Percentiles rank a stretch among this genome's conserved stretches.
Evolutionary conservation across 1,140 invertebrate species (phyloP).

Genomic region (Vollenhovia emeryi): DNA sequence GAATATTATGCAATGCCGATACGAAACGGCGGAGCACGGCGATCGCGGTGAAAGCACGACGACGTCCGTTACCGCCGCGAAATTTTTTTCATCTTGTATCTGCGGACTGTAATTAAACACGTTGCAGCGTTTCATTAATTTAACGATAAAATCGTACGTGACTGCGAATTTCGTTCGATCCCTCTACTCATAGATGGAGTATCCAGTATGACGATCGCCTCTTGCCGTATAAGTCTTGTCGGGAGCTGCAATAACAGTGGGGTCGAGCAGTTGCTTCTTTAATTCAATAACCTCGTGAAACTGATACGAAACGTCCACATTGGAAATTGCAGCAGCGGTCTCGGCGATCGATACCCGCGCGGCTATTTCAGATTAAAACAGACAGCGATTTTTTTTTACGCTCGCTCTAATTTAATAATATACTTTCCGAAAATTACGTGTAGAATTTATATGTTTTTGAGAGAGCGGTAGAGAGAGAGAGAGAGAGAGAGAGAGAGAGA

Average conservation of each 20-base stretch:
- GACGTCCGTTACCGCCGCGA: background rate
- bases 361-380: conserved; percentile 40
- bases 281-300: conserved; percentile 62
- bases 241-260: conserved; percentile 47
- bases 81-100: background rate
- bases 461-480: background rate
- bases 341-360: conserved; percentile 45
- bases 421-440: background rate
- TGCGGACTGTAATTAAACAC: background rate
- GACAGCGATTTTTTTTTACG: conserved; percentile 21
- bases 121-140: conserved; percentile 8
- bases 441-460: conserved; percentile 2
- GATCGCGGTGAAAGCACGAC: background rate
- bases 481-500: no score
- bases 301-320: conserved; percentile 53
- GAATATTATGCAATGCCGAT: conserved; percentile 9
- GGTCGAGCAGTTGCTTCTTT: conserved; percentile 54
- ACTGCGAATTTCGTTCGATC: background rate
- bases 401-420: conserved; percentile 19
- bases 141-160: conserved; percentile 6
- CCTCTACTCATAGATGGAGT: conserved; percentile 15
- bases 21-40: no score
- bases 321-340: conserved; percentile 34
- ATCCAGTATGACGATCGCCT: conserved; percentile 18
- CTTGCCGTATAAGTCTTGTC: conserved; percentile 29